A percentile compares a stretch with the other conserved stretches of the same genome.
Evolutionary conservation across 2,113 vertebrate genomes (phyloP).

Genomic region (Peromyscus maniculatus): DNA sequence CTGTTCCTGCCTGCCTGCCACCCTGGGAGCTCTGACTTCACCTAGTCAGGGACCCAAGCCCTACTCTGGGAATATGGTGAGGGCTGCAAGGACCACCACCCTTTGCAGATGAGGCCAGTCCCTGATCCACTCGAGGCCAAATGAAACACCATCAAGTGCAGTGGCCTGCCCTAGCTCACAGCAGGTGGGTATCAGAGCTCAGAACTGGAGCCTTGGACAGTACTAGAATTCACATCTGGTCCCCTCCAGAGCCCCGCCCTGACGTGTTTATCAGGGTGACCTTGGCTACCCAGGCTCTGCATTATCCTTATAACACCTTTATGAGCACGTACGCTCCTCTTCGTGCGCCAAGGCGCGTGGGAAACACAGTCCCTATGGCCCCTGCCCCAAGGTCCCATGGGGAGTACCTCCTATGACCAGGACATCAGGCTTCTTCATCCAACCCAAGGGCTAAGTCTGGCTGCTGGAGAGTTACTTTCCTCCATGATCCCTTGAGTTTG

Average conservation of each 20-base stretch:
- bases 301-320: neutral
- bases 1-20: neutral
- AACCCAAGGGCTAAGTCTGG: neutral
- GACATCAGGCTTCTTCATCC: neutral
- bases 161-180: neutral
- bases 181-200: neutral
- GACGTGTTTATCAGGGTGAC: neutral
- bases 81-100: neutral
- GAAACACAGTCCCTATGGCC: neutral
- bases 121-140: neutral
- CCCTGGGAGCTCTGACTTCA: neutral
- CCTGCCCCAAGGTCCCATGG: neutral
- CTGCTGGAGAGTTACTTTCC: neutral
- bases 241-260: neutral
- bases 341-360: neutral
- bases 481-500: neutral
- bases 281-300: neutral
- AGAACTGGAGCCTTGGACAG: accelerated
- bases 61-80: neutral
- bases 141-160: neutral
- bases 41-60: neutral
- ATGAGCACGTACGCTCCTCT: no score
- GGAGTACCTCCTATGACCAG: neutral
- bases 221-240: accelerated
- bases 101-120: no score